Evolutionary conservation across 2,888 invertebrate genomes (phyloP).

Genomic region (Anaspis maculata): DNA sequence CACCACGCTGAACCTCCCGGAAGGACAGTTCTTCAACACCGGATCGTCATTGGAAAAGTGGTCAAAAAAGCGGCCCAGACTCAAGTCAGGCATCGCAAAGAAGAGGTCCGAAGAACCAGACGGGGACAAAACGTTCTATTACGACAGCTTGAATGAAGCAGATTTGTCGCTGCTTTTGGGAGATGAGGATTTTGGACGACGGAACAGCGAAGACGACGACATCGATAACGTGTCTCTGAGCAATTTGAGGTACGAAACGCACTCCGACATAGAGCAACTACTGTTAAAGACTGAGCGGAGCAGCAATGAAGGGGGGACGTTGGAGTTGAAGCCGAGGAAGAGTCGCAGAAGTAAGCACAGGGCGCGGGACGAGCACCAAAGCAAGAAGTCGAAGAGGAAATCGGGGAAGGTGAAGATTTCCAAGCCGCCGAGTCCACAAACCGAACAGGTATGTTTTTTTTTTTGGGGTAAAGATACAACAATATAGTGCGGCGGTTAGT

Average conservation of each 20-base stretch:
- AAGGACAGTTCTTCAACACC: conserved; percentile 28
- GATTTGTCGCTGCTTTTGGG: conserved; percentile 14
- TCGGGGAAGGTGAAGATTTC: conserved; percentile 35
- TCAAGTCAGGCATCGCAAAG: conserved; percentile 22
- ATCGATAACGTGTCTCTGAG: conserved; percentile 2
- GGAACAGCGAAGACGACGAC: not conserved
- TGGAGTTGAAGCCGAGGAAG: conserved; percentile 7
- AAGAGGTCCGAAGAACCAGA: conserved; percentile 4
- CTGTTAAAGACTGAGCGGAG: conserved; percentile 18
- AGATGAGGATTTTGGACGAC: conserved; percentile 11
- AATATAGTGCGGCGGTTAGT: too few relatives aligned
- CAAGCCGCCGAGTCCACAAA: conserved; percentile 37
- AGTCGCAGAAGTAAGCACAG: conserved; percentile 4
- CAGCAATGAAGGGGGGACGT: conserved; percentile 7
- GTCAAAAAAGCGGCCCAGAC: conserved; percentile 32
- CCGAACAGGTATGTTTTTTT: too few relatives aligned
- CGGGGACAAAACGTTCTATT: conserved; percentile 11
- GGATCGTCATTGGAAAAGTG: conserved; percentile 34
- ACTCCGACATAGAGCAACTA: conserved; percentile 32
- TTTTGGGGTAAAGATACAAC: too few relatives aligned
- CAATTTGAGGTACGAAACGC: conserved; percentile 26
- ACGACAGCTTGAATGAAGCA: conserved; percentile 12
- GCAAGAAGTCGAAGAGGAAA: conserved; percentile 16
- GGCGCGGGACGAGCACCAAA: not conserved
- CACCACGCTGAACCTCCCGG: conserved; percentile 29